phyloP scores from a whole-genome alignment of 2,888 invertebrate species.

The Lithosia quadra region DNA sequence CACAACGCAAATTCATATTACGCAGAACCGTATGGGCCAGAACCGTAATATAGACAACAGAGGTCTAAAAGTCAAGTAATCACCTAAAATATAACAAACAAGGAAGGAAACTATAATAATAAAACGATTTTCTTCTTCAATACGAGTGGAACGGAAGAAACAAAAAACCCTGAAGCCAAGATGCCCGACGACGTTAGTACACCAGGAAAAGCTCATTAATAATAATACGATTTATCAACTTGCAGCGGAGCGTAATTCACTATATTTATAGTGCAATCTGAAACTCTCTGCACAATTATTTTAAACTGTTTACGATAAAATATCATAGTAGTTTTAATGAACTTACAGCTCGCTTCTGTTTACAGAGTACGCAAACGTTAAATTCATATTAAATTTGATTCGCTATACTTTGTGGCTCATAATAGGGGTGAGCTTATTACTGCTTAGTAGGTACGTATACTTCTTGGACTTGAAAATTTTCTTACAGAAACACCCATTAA shows the following conservation, averaged over 20 bases:
- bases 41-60: too few relatives aligned
- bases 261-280: background rate
- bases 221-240: constrained; percentile 1
- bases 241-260: background rate
- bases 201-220: background rate
- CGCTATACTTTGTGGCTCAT: background rate
- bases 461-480: background rate
- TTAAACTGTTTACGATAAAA: background rate
- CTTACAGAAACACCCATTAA: background rate
- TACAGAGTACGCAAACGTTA: background rate
- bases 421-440: background rate
- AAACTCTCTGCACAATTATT: background rate
- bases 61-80: too few relatives aligned
- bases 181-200: background rate
- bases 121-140: background rate
- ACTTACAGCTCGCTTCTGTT: background rate
- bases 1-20: too few relatives aligned
- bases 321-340: background rate
- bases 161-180: background rate
- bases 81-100: background rate
- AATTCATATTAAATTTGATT: background rate
- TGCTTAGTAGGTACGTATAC: background rate
- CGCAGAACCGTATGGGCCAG: too few relatives aligned
- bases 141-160: background rate
- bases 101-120: background rate